Conservation (phyloP, 2,888 invertebrate species). For the Artemia sp. region DNA sequence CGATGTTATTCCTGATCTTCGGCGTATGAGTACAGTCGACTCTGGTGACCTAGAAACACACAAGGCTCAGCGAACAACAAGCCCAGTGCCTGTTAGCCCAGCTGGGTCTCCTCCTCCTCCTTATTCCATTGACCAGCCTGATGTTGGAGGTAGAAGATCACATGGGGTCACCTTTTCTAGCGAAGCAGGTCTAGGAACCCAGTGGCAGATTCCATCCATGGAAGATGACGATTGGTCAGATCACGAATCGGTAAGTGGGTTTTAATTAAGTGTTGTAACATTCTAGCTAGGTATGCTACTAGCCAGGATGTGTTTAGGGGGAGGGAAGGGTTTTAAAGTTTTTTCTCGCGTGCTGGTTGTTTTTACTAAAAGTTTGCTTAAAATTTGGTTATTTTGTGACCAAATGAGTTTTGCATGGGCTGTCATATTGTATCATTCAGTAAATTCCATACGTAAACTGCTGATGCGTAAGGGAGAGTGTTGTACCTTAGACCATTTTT, state of each 20-base stretch:
- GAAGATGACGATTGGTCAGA: conserved; percentile 86
- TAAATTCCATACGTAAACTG: no score
- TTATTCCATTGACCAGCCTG: conserved; percentile 35
- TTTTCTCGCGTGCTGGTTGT: no score
- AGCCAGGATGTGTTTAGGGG: no score
- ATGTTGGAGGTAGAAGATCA: conserved; percentile 17
- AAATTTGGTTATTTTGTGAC: no score
- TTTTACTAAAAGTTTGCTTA: no score
- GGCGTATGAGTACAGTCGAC: conserved; percentile 41
- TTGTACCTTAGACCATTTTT: no score
- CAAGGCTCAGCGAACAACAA: conserved; percentile 33
- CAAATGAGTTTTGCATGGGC: no score
- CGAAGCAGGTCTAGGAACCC: conserved; percentile 21
- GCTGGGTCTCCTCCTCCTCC: conserved; percentile 80
- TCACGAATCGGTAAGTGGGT: conserved; percentile 50
- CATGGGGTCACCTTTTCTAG: conserved; percentile 14
- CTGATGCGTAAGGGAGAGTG: no score
- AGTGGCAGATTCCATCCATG: conserved; percentile 66
- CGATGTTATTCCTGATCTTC: conserved; percentile 24
- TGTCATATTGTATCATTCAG: no score
- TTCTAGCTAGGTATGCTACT: neutral
- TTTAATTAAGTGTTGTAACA: neutral
- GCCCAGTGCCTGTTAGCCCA: conserved; percentile 40
- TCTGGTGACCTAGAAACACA: conserved; percentile 39
- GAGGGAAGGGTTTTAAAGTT: no score